phyloP scores from a whole-genome alignment of 2,888 invertebrate species.

The Ophion slaviceki region DNA sequence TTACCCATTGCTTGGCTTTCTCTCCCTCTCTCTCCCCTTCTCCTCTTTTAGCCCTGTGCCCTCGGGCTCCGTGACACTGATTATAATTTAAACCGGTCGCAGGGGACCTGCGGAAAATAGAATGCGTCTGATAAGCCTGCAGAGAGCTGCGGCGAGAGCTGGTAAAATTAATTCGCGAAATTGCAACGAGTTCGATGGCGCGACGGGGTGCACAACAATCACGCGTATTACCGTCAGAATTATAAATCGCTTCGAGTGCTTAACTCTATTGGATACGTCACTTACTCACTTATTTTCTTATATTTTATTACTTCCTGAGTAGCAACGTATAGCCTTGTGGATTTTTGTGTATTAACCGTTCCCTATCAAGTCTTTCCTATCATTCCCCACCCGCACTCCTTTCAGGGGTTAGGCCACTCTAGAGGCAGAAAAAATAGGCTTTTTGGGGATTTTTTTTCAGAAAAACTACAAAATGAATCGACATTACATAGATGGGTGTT shows the following conservation, averaged over 20 bases:
- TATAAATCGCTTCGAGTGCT: too few species aligned
- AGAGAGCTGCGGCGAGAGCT: slow-evolving; percentile 61
- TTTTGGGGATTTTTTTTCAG: too few species aligned
- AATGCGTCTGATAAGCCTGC: slow-evolving; percentile 68
- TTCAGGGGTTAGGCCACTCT: too few species aligned
- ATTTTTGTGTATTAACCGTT: too few species aligned
- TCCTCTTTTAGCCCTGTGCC: slow-evolving; percentile 16
- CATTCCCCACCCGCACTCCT: too few species aligned
- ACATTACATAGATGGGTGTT: too few species aligned
- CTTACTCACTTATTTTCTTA: too few species aligned
- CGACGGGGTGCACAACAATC: slow-evolving; percentile 23
- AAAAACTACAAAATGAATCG: too few species aligned
- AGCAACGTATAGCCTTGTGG: too few species aligned
- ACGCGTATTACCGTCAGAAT: not conserved
- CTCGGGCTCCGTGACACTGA: slow-evolving; percentile 58
- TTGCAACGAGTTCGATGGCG: slow-evolving; percentile 52
- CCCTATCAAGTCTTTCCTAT: too few species aligned
- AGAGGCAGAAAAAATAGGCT: too few species aligned
- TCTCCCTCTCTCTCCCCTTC: not conserved
- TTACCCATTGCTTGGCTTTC: slow-evolving; percentile 7
- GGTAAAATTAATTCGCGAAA: slow-evolving; percentile 73
- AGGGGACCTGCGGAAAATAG: slow-evolving; percentile 63
- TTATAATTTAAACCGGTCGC: slow-evolving; percentile 63
- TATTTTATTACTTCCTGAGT: not conserved
- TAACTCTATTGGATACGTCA: too few species aligned